Base-by-base conservation (phyloP, 2,888 invertebrate genomes). In the Nomada goodeniana region DNA sequence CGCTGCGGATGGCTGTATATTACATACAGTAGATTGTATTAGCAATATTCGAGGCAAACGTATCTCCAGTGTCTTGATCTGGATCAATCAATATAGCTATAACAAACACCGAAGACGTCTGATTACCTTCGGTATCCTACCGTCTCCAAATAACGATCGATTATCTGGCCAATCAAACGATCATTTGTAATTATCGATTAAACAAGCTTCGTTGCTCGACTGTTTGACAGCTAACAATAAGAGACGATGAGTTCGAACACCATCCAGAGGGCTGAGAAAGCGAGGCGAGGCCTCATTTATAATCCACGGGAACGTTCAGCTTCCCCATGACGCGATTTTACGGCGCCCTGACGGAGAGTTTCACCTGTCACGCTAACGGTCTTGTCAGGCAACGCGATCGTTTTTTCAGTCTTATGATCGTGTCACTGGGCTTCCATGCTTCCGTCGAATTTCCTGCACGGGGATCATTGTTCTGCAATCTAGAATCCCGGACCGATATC, bases 281-380 rank as follows among this genome's bases (percentile, higher is more conserved):
- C 77, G 65, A 77, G 61, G 57, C 47, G 65, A 65, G 67, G 75
- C 64, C 75, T 84, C 76, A 80, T 86, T 85, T 86, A 86, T 86
- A 86, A 85, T 85, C 76, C 60, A 83, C 74, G 64, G 55, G 73
- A 76, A 85, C 60, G 73, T 59, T 82, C 52, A 57, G 65, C 61
- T 80, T 57, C 65, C 59, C 50, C 65, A 18, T 42, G 53, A 68
- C 57, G 71, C 83, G 81, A 77, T 84, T 84, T 80, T 80, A 79
- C 73, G 70, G 60, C 64, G 26, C 55, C 65, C 57, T 50, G 61
- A 68, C 59, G 47, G 55, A 42, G 76, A 79, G 81, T 86, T 87
- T 87, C 79, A 82, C 83, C 76, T 86, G 80, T 80, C 84, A 78
- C 67, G 76, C 64, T 72, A 83, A 79, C 75, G 69, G 72, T 68